These are phyloP conservation scores for Mormyrus iriodes DNA, from an alignment of 2,113 vertebrate species.

Conservation along the genomic window DNA sequence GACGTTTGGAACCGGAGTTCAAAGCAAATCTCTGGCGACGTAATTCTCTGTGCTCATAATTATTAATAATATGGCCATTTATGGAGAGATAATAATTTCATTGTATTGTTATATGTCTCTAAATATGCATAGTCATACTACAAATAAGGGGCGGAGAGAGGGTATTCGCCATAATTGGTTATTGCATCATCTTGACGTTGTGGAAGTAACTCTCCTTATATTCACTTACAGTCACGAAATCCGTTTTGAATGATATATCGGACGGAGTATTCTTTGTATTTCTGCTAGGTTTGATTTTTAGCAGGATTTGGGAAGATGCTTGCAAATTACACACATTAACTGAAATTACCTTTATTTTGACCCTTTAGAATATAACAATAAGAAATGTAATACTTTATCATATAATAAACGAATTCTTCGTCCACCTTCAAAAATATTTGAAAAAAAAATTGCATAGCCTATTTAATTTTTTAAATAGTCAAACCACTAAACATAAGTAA, in stretches of 20 bases:
- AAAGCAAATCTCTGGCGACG: background rate
- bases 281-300: background rate
- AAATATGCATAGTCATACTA: background rate
- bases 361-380: background rate
- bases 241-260: background rate
- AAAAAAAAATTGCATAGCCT: background rate
- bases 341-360: background rate
- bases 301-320: background rate
- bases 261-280: background rate
- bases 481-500: background rate
- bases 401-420: background rate
- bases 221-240: background rate
- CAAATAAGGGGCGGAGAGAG: background rate
- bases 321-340: background rate
- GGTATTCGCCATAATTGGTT: background rate
- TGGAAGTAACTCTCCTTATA: background rate
- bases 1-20: background rate
- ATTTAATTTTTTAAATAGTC: background rate
- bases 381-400: background rate
- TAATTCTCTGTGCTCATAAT: background rate
- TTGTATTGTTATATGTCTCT: background rate
- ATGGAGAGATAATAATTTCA: background rate
- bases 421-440: no score
- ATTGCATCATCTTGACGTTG: constrained; percentile 3
- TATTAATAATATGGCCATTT: background rate